Base-by-base conservation (phyloP, 2,888 invertebrate species). In the Dyspetes luteomarginatus region DNA sequence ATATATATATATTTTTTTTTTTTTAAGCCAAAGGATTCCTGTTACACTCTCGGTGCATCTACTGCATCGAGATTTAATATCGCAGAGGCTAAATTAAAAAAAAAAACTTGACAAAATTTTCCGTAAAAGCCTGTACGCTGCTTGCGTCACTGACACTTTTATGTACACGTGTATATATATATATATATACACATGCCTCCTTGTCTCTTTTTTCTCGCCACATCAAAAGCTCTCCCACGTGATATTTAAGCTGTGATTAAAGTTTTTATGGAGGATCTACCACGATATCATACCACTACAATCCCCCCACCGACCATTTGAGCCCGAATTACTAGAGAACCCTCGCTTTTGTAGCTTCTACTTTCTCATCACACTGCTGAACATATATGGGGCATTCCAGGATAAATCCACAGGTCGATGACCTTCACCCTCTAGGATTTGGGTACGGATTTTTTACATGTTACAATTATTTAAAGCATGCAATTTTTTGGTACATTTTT, bases 191-290 rank as follows among this genome's bases (percentile, higher is more conserved):
- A 52, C 22, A 19, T 48, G 17, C 48, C 30, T 65, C 45, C 24
- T 17, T 48, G n/a, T 45, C 45, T n/a, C 15, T 45, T 4, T 45
- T 5, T 55, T 55, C 55, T 55, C 45, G 24, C 45, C 73, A 45
- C 65, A 65, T 74, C 56, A 65, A 65, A 74, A 74, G 55, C 65
- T 45, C 28, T 48, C 15, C 48, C 48, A 48, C 55, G 30, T 15
- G 48, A 55, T 65, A 65, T 74, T 74, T 65, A 24, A 64, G 73
- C 30, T 65, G 56, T 65, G 65, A 73, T 73, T 73, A 73, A 64
- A 64, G 43, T 73, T 73, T 73, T 73, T 73, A 64, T 64, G 64
- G 64, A 41, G 64, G 64, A 65, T 73, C 55, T 55, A 64, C 19
- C 65, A 17, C 45, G 64, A 15, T 12, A 28, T 24, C 52, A 22